phyloP scores from a whole-genome alignment of 2,888 invertebrate species.

The Drosophila anomelani region DNA sequence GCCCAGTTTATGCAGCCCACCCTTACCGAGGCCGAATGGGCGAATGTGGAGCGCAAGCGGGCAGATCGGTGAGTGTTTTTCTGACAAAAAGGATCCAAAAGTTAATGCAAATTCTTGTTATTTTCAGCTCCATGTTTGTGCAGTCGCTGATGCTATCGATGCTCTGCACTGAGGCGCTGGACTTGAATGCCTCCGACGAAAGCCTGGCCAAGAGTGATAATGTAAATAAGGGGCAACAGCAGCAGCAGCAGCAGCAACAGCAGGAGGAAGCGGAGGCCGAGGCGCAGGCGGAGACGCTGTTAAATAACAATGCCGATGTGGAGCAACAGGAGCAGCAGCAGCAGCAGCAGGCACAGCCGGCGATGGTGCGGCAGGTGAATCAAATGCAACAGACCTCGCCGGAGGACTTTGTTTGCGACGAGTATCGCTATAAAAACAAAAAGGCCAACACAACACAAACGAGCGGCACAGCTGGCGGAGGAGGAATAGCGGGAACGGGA shows the following conservation, averaged over 20 bases:
- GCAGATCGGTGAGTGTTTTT: conserved; percentile 85
- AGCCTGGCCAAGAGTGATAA: conserved; percentile 82
- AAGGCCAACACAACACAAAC: conserved; percentile 77
- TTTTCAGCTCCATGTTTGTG: conserved; percentile 87
- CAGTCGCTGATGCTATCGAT: conserved; percentile 88
- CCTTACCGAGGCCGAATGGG: conserved; percentile 86
- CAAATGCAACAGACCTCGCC: conserved; percentile 85
- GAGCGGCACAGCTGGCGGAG: conserved; percentile 65
- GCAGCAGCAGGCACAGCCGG: conserved; percentile 56
- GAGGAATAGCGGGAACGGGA: conserved; percentile 50
- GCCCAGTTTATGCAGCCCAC: conserved; percentile 86
- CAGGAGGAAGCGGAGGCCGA: conserved; percentile 52
- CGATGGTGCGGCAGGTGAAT: conserved; percentile 80
- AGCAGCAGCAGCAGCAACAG: conserved; percentile 40
- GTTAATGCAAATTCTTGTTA: not conserved
- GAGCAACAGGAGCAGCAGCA: conserved; percentile 62
- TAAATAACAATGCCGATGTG: conserved; percentile 82
- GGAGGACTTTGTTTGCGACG: conserved; percentile 84
- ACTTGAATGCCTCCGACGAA: conserved; percentile 59
- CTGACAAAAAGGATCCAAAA: not conserved
- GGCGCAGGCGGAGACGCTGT: conserved; percentile 78
- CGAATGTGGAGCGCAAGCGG: conserved; percentile 86
- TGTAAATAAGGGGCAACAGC: conserved; percentile 82
- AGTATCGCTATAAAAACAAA: conserved; percentile 79
- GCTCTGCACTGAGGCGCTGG: conserved; percentile 66